These are phyloP conservation scores for Grallaria varia DNA, from an alignment of 2,113 vertebrate species.

Conservation along the genomic window DNA sequence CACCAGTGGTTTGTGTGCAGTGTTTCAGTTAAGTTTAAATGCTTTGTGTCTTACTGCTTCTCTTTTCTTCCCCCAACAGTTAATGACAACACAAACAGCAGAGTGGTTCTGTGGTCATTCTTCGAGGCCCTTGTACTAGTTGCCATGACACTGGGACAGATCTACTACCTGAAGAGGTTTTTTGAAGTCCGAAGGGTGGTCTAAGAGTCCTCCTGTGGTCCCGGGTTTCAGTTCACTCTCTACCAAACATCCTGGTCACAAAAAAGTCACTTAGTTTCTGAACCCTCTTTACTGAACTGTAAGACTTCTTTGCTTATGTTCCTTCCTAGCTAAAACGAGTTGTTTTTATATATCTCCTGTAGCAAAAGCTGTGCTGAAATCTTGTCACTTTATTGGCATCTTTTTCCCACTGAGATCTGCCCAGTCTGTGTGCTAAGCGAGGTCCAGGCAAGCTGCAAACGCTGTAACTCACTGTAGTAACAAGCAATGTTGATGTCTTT, in stretches of 20 bases:
- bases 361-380: conserved; percentile 62
- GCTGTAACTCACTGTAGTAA: conserved; percentile 43
- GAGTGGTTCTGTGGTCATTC: conserved; percentile 99
- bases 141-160: conserved; percentile 99
- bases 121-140: conserved; percentile 98
- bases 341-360: conserved; percentile 58
- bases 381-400: conserved; percentile 61
- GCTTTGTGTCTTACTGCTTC: background rate
- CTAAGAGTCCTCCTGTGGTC: conserved; percentile 74
- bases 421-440: conserved; percentile 43
- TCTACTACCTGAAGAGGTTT: conserved; percentile 99
- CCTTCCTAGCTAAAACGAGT: conserved; percentile 63
- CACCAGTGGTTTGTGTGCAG: background rate
- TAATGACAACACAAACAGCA: conserved; percentile 99
- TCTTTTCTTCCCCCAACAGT: conserved; percentile 72
- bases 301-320: conserved; percentile 65
- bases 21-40: background rate
- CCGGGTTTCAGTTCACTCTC: conserved; percentile 71
- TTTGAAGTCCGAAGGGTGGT: conserved; percentile 99
- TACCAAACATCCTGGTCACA: conserved; percentile 78
- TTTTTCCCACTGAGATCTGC: conserved; percentile 52
- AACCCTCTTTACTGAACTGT: conserved; percentile 73
- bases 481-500: background rate
- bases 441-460: conserved; percentile 39
- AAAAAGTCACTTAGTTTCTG: conserved; percentile 69